phyloP scores from a whole-genome alignment of 2,888 invertebrate genomes.

The Laspeyria flexula region DNA sequence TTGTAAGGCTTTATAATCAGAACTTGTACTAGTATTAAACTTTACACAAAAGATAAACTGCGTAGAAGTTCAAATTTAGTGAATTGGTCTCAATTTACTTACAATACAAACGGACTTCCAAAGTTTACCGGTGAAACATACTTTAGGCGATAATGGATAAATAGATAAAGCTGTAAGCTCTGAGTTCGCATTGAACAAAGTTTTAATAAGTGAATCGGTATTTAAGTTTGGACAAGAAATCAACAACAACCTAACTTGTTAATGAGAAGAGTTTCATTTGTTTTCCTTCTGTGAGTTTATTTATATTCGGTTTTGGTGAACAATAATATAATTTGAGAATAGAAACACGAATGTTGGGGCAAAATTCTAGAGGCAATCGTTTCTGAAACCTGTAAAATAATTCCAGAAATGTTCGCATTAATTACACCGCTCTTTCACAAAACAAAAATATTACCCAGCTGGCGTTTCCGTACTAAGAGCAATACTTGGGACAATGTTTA shows the following conservation, averaged over 20 bases:
- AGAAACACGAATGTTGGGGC: no score
- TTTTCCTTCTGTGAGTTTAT: no score
- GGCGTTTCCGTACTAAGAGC: constrained; percentile 2
- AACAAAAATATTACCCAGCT: constrained; percentile 13
- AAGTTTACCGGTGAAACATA: constrained; percentile 11
- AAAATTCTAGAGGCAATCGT: not conserved
- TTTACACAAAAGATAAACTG: no score
- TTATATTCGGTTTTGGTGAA: no score
- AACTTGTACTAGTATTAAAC: no score
- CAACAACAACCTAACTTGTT: no score
- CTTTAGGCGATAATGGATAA: not conserved
- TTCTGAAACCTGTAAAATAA: not conserved
- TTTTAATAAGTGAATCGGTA: no score
- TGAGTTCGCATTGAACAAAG: not conserved
- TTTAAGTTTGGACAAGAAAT: no score
- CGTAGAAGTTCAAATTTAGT: no score
- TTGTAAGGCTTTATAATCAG: no score
- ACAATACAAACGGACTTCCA: constrained; percentile 20
- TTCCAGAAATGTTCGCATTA: not conserved
- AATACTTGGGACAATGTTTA: constrained; percentile 7
- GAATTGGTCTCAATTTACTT: constrained; percentile 18
- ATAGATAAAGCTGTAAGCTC: not conserved
- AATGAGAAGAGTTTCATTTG: no score
- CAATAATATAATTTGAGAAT: no score
- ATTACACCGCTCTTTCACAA: not conserved